These are phyloP conservation scores for Panonychus citri DNA, from an alignment of 1,140 invertebrate genomes.

Conservation along the genomic window DNA sequence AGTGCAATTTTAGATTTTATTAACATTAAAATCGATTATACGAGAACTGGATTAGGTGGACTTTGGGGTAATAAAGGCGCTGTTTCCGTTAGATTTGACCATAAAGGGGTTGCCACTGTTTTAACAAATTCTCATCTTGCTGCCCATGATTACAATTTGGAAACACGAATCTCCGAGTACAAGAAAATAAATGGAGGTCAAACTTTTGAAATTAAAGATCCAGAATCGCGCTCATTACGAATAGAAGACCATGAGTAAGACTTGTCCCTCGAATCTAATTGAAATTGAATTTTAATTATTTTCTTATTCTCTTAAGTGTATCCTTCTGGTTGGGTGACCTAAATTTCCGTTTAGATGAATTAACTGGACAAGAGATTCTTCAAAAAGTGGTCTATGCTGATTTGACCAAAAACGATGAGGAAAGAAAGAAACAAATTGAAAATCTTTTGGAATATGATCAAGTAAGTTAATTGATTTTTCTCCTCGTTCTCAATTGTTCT, in stretches of 20 bases:
- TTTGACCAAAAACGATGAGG: background rate
- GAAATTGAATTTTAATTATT: too few relatives aligned
- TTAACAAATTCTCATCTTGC: constrained; percentile 69
- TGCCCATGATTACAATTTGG: constrained; percentile 53
- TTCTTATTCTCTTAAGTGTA: constrained; percentile 32
- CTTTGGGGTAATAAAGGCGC: constrained; percentile 85
- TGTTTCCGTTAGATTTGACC: constrained; percentile 55
- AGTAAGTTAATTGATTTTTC: constrained; percentile 4
- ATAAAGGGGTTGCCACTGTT: constrained; percentile 62
- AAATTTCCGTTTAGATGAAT: constrained; percentile 55
- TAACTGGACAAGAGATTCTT: constrained; percentile 31
- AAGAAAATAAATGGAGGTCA: constrained; percentile 38
- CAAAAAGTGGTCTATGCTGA: background rate
- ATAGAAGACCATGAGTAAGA: constrained; percentile 77
- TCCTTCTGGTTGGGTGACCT: constrained; percentile 86
- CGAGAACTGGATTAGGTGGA: constrained; percentile 62
- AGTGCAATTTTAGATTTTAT: constrained; percentile 51
- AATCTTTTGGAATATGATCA: constrained; percentile 40
- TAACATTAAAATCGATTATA: constrained; percentile 42
- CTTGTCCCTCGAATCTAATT: too few relatives aligned
- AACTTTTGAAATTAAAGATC: constrained; percentile 28
- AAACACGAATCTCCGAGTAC: constrained; percentile 59
- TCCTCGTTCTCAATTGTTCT: background rate
- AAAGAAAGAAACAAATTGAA: background rate
- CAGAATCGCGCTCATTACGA: constrained; percentile 36